Evolutionary conservation across 2,888 invertebrate genomes (phyloP).

Genomic region (Agrotis segetum): DNA sequence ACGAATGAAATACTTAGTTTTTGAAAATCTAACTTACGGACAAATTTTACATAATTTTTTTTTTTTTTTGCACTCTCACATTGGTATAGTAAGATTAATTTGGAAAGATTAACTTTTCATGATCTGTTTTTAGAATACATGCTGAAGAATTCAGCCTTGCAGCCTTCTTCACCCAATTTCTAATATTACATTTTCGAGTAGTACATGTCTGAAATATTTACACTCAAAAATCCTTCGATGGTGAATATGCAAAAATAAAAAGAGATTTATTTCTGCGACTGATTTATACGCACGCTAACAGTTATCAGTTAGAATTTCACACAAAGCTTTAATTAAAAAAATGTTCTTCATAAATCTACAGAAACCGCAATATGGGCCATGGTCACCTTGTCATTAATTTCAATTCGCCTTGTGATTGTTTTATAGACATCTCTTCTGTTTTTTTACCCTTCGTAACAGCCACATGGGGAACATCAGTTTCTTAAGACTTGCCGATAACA

Average conservation of each 20-base stretch:
- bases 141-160: neutral
- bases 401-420: slow-evolving; percentile 76
- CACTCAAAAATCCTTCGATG: slow-evolving; percentile 10
- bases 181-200: neutral
- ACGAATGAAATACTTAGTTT: no score
- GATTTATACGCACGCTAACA: slow-evolving; percentile 47
- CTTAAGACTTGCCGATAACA: slow-evolving; percentile 32
- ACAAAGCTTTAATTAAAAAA: slow-evolving; percentile 61
- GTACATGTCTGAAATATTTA: slow-evolving; percentile 25
- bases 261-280: slow-evolving; percentile 38
- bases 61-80: no score
- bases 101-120: neutral
- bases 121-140: neutral
- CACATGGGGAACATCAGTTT: slow-evolving; percentile 20
- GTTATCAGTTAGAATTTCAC: slow-evolving; percentile 44
- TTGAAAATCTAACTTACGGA: no score
- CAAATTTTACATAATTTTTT: no score
- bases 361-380: slow-evolving; percentile 74
- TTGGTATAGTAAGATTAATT: no score
- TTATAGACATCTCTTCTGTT: slow-evolving; percentile 60
- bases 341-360: slow-evolving; percentile 62
- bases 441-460: slow-evolving; percentile 58
- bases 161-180: slow-evolving; percentile 4
- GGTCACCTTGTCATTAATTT: slow-evolving; percentile 72
- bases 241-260: slow-evolving; percentile 42